These are phyloP conservation scores for Orcinus orca DNA, from an alignment of 2,113 vertebrate species.

Conservation along the genomic window DNA sequence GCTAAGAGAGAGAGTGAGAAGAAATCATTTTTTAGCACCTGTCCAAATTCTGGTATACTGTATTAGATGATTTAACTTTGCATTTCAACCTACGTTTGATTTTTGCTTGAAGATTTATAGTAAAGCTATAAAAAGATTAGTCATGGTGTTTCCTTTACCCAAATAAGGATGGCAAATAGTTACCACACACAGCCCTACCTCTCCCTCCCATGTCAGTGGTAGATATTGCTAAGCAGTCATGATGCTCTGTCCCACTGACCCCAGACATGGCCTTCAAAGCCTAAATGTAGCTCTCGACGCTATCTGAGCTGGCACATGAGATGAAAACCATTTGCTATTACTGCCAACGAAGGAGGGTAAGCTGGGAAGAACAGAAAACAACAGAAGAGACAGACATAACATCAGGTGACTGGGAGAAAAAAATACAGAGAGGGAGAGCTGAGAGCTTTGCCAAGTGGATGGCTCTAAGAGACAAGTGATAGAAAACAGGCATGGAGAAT, in stretches of 20 bases:
- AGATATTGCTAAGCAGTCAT: constrained; percentile 7
- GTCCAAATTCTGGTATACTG: constrained; percentile 34
- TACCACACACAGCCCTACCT: neutral
- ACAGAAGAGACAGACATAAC: constrained; percentile 42
- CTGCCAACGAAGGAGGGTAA: constrained; percentile 8
- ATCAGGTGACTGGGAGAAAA: neutral
- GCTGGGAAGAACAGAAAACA: constrained; percentile 40
- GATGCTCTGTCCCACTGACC: neutral
- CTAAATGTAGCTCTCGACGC: neutral
- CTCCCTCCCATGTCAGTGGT: neutral
- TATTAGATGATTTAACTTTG: constrained; percentile 56
- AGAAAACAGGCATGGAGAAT: neutral
- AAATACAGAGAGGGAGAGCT: neutral
- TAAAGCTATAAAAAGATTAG: constrained; percentile 27
- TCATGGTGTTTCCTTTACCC: constrained; percentile 39
- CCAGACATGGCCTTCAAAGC: neutral
- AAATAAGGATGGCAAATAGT: constrained; percentile 20
- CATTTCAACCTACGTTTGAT: constrained; percentile 58
- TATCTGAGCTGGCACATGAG: neutral
- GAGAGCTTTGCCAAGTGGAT: constrained; percentile 23
- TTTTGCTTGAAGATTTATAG: constrained; percentile 53
- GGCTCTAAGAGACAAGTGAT: neutral
- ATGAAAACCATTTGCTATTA: constrained; percentile 42
- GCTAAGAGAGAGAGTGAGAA: constrained; percentile 24
- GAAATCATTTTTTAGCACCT: constrained; percentile 66